Evolutionary conservation across 2,797 vertebrate genomes (phyloP).

Genomic region (Halcyon leucocephala): DNA sequence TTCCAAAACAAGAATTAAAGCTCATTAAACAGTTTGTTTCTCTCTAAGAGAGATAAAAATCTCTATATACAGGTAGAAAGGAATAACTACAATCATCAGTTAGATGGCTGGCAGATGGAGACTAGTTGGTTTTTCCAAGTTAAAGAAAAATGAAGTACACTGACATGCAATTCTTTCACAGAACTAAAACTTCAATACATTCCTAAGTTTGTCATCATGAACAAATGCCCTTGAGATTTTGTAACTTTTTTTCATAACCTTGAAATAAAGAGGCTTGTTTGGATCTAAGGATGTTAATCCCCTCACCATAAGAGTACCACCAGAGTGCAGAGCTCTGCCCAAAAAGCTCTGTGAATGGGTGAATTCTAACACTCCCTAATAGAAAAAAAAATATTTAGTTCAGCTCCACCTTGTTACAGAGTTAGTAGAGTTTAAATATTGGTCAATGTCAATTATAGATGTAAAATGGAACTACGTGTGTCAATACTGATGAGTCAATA

Average conservation of each 20-base stretch:
- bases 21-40: neutral
- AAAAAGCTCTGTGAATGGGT: neutral
- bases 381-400: neutral
- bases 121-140: neutral
- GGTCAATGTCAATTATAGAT: constrained; percentile 45
- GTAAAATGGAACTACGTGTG: constrained; percentile 47
- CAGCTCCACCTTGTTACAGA: constrained; percentile 54
- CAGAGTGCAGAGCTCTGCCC: neutral
- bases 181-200: neutral
- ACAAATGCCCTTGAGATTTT: neutral
- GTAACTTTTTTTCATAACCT: neutral
- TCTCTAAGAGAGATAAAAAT: neutral
- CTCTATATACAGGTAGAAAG: neutral
- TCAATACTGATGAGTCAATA: constrained; percentile 59
- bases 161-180: neutral
- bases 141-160: neutral
- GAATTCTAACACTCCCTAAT: neutral
- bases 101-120: neutral
- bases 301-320: neutral
- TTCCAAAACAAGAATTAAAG: neutral
- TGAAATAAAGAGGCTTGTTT: neutral
- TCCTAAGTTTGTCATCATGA: fast-evolving
- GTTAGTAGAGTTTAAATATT: constrained; percentile 9
- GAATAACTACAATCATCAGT: neutral
- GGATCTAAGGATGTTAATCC: neutral